Evolutionary conservation across 2,797 vertebrate genomes (phyloP), one percentile per base, ranked within the genome.

Genomic region (Odontamblyopus lacepedii): DNA sequence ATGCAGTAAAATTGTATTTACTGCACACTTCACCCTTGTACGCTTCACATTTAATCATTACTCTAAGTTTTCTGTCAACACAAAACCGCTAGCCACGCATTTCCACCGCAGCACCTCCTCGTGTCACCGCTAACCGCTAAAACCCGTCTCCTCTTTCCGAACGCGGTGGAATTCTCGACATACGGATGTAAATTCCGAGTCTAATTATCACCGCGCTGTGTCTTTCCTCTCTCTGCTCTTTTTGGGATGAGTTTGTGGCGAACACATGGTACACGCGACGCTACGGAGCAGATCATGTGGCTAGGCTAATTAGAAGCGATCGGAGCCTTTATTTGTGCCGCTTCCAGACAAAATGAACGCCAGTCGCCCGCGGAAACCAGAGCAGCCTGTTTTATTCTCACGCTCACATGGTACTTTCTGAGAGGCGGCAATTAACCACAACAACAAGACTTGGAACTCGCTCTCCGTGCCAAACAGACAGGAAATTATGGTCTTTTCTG

Each of bases 291-390:
- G 83, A 86, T 89, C 87, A 85, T 78, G 85, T 78, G 84, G 84
- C 82, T 86, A 63, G 69, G 81, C 88, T 90, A 92, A 93, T 93
- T 92, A 92, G 89, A 91, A 85, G 67, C 78, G 88, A 85, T 86
- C 87, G 77, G 72, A 70, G 77, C 78, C 85, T 90, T 91, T 90
- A 88, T 91, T 89, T 86, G 84, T 74, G 86, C 71, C 73, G 89
- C 89, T 90, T 80, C 76, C 51, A 87, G 84, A 88, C 86, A 82
- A 81, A 89, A 87, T 81, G 82, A 87, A 86, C 71, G 88, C 87
- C 86, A 78, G 84, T 85, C 78, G 86, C 88, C 87, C 78, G 79
- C 76, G 85, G 89, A 87, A 90, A 88, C 86, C 84, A 81, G 80
- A 85, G 51, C 79, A 0, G 85, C 80, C 85, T 63, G 74, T 76